phyloP scores from a whole-genome alignment of 2,888 invertebrate species.

The Selenia dentaria region DNA sequence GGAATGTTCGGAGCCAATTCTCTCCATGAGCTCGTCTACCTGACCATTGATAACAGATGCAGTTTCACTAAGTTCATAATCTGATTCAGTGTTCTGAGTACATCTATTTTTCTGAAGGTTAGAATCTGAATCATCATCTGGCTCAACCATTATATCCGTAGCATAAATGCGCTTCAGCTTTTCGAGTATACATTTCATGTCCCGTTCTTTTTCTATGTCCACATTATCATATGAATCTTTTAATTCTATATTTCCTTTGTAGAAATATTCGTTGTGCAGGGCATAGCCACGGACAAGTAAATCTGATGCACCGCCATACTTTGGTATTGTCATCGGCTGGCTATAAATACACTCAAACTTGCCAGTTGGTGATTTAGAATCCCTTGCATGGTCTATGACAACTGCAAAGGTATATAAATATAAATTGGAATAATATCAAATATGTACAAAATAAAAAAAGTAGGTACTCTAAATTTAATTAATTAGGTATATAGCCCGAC shows the following conservation, averaged over 20 bases:
- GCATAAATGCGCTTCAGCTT: slow-evolving; percentile 53
- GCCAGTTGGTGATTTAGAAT: slow-evolving; percentile 79
- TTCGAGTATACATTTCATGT: slow-evolving; percentile 47
- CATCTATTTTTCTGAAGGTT: slow-evolving; percentile 31
- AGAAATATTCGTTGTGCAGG: slow-evolving; percentile 65
- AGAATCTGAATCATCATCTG: slow-evolving; percentile 39
- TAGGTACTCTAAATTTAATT: too few relatives aligned
- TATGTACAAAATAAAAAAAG: too few relatives aligned
- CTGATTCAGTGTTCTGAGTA: slow-evolving; percentile 40
- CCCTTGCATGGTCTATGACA: slow-evolving; percentile 72
- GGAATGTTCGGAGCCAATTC: slow-evolving; percentile 39
- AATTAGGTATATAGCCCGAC: too few relatives aligned
- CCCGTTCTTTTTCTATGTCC: slow-evolving; percentile 47
- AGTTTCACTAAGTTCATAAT: slow-evolving; percentile 42
- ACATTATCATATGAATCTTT: slow-evolving; percentile 44
- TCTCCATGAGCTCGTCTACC: slow-evolving; percentile 48
- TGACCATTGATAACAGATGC: slow-evolving; percentile 47
- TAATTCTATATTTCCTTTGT: slow-evolving; percentile 54
- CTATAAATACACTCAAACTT: slow-evolving; percentile 84
- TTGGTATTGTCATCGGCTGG: slow-evolving; percentile 62
- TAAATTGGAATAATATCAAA: too few relatives aligned
- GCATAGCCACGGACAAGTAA: slow-evolving; percentile 54
- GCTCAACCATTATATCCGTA: slow-evolving; percentile 50
- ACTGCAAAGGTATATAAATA: slow-evolving; percentile 63
- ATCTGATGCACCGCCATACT: slow-evolving; percentile 51